Evolutionary conservation across 2,113 vertebrate species (phyloP).

Genomic region (Nestor notabilis): DNA sequence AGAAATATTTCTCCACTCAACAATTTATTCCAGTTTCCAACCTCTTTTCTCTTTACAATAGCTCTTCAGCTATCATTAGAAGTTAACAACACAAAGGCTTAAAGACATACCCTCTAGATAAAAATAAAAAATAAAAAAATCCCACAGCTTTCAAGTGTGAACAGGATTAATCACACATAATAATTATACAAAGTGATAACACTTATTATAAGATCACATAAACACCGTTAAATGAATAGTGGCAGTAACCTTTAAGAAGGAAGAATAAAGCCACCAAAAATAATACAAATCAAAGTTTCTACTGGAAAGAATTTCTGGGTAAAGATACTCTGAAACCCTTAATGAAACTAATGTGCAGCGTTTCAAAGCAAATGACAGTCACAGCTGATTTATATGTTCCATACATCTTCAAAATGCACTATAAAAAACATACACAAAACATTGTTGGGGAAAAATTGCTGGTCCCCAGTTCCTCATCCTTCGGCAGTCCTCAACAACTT

Average conservation of each 20-base stretch:
- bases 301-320: neutral
- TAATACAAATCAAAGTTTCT: constrained; percentile 34
- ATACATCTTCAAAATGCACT: neutral
- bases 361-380: constrained; percentile 47
- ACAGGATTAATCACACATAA: constrained; percentile 70
- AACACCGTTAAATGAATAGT: constrained; percentile 69
- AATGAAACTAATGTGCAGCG: neutral
- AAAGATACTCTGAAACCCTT: neutral
- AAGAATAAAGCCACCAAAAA: constrained; percentile 60
- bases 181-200: constrained; percentile 75
- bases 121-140: neutral
- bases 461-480: neutral
- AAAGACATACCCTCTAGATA: constrained; percentile 66
- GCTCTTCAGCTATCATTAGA: constrained; percentile 65
- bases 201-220: constrained; percentile 69
- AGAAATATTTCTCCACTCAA: neutral
- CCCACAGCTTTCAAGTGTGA: constrained; percentile 67
- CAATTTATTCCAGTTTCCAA: constrained; percentile 8
- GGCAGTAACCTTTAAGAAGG: constrained; percentile 66
- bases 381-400: neutral
- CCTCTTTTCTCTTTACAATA: constrained; percentile 3
- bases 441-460: neutral
- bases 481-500: neutral
- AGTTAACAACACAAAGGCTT: constrained; percentile 66
- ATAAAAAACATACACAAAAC: neutral